Conservation (phyloP, 2,797 vertebrate species). For the Eulemur mongoz region DNA sequence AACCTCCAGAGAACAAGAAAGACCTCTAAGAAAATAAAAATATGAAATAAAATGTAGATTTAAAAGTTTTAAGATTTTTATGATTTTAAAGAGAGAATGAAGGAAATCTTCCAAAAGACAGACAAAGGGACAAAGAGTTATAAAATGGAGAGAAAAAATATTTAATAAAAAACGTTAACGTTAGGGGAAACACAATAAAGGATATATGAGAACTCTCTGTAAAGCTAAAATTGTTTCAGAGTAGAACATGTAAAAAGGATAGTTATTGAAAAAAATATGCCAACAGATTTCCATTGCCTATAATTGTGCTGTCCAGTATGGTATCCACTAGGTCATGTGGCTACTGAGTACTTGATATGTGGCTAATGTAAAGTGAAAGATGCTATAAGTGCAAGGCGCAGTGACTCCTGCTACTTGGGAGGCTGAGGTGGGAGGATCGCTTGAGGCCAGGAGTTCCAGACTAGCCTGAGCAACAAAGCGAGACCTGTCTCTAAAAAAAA, state of each 20-base stretch:
- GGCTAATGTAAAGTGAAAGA: not conserved
- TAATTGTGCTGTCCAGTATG: not conserved
- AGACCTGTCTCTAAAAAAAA: not conserved
- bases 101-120: not conserved
- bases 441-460: not conserved
- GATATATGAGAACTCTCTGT: not conserved
- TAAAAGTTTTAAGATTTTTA: not conserved
- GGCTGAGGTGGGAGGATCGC: not conserved
- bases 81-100: not conserved
- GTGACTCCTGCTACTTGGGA: not conserved
- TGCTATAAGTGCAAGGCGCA: not conserved
- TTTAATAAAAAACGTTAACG: not conserved
- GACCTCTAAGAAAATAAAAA: not conserved
- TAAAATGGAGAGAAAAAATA: not conserved
- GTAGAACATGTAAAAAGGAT: not conserved
- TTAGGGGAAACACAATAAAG: not conserved
- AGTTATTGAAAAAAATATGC: not conserved
- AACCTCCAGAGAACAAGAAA: not conserved
- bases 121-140: not conserved
- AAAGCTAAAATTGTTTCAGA: slow-evolving; percentile 18
- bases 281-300: not conserved
- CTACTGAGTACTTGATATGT: not conserved
- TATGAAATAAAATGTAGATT: not conserved
- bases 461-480: not conserved
- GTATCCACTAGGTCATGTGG: not conserved